Evolutionary conservation across 2,797 vertebrate species (phyloP), one percentile per base, ranked within the genome.

Genomic region (Telmatherina bonti): DNA sequence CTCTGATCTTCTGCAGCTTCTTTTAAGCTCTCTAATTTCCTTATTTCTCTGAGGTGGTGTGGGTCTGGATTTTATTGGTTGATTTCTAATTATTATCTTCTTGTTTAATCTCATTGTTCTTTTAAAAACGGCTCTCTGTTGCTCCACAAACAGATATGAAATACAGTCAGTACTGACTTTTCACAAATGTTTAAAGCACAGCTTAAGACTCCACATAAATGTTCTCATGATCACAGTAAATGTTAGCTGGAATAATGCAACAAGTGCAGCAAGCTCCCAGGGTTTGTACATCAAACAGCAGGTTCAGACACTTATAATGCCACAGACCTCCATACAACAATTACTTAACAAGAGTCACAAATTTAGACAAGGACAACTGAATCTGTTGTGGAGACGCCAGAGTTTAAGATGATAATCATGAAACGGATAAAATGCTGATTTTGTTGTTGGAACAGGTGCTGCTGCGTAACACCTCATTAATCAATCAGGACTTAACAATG

Each of bases 401-500:
- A 67, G 54, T n/a, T 69, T 63, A 56, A 29, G 45, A 0, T 57
- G 45, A 22, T 27, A 45, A 47, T 63, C 30, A 62, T 52, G 13
- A 73, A 74, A 57, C 31, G 35, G 70, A 78, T 80, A 51, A 81
- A 72, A 60, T 72, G 76, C 49, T 79, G 70, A 82, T 85, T 76
- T 89, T 47, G 22, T 67, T 53, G 59, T 56, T 55, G 74, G 84
- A 91, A 93, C 90, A 92, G 90, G 89, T 92, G 91, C 70, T 2
- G 72, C 31, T 24, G 76, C 6, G 9, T 86, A 91, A 88, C 92
- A 86, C 56, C 0, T 73, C 85, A 90, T 93, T 85, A 85, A 93
- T 93, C 91, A 92, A 76, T 86, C 85, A 76, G 41, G 86, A 82
- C 43, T 72, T 63, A 91, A 90, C 90, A 88, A 90, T 88, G 75